These are phyloP conservation scores for Zapornia atra DNA, from an alignment of 2,113 vertebrate genomes.

Conservation along the genomic window DNA sequence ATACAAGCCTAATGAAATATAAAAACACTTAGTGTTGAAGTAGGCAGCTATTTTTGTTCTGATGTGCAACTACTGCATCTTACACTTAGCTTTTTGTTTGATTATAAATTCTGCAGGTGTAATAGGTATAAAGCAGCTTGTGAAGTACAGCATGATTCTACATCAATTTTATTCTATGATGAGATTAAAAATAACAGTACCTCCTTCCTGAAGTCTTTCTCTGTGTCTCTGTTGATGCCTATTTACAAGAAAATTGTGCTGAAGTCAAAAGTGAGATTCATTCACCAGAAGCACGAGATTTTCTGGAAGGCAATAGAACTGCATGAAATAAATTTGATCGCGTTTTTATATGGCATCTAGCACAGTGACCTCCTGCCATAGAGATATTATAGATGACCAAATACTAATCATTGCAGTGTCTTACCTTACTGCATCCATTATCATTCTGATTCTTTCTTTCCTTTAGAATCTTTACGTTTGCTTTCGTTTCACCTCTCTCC, in stretches of 20 bases:
- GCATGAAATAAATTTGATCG: background rate
- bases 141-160: background rate
- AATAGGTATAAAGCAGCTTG: background rate
- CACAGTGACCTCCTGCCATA: background rate
- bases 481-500: background rate
- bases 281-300: background rate
- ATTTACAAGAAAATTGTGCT: background rate
- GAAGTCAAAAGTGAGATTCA: background rate
- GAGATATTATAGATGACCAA: background rate
- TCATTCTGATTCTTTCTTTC: background rate
- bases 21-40: background rate
- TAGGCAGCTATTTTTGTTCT: background rate
- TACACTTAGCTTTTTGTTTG: background rate
- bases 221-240: background rate
- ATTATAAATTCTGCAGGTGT: background rate
- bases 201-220: background rate
- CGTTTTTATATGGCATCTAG: background rate
- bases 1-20: background rate
- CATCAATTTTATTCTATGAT: background rate
- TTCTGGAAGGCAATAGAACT: background rate
- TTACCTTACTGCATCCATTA: background rate
- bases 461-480: background rate
- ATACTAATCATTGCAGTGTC: background rate
- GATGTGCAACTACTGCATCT: background rate
- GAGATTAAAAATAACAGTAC: background rate